Evolutionary conservation across 64 coral and sea anemone genomes (phyloP), one percentile per base, ranked within the genome.

Genomic region (Actinia equina): DNA sequence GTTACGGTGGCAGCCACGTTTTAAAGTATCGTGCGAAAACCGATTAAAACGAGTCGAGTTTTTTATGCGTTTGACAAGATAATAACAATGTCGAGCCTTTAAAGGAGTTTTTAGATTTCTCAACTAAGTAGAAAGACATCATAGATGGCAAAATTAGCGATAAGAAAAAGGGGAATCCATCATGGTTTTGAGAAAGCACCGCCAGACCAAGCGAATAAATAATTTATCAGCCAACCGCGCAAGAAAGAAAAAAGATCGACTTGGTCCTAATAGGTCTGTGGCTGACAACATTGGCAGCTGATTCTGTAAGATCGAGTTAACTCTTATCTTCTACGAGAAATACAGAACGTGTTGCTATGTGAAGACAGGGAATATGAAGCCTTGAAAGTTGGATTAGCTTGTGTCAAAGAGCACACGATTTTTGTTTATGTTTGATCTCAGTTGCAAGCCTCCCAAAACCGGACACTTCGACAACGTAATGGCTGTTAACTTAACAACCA

Each of bases 141-240:
- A 23, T 51, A 49, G 53, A 51, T 49, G 15, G 15, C 25, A 82
- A 52, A 30, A 9, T 52, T 23, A 52, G 44, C 23, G 80, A 57
- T 52, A 82, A 49, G 80, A 19, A 57, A 51, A 82, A 57, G 80
- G 80, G 80, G 80, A 57, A 82, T 82, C 53, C 69, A 74, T 74
- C 22, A 41, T 30, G 4, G 26, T 20, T 25, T 82, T 82, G n/a
- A 82, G 42, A 82, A 82, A 82, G 37, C 80, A 43, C 45, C 80
- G 80, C 20, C 80, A 82, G 53, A 82, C 80, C 45, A 82, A 82
- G 80, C 80, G 53, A 82, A 82, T 82, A 82, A 82, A 82, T 82
- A 82, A 82, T 82, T 82, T 23, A 82, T 46, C 19, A 12, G 4
- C 16, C 14, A 20, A 57, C 17, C 80, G 80, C 80, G 80, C 80